Evolutionary conservation across 2,113 vertebrate species (phyloP).

Genomic region (Hiodon alosoides): DNA sequence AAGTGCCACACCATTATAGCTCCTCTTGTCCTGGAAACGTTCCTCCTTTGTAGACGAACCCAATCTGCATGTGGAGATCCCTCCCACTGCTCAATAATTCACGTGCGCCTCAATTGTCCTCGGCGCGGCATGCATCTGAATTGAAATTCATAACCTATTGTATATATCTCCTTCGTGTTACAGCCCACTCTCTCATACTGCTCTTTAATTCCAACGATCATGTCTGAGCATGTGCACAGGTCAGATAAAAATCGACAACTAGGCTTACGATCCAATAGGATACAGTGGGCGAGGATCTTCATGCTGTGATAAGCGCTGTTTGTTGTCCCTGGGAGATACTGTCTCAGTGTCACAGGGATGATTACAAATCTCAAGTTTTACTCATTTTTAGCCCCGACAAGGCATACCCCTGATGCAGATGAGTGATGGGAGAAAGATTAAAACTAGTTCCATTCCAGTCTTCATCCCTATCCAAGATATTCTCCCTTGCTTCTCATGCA

Average conservation of each 20-base stretch:
- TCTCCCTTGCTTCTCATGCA: background rate
- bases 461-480: constrained; percentile 5
- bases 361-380: constrained; percentile 1
- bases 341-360: background rate
- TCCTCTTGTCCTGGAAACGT: constrained; percentile 26
- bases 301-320: background rate
- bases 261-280: background rate
- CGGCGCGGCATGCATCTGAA: constrained; percentile 46
- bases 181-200: background rate
- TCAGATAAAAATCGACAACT: constrained; percentile 4
- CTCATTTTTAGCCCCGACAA: constrained; percentile 1
- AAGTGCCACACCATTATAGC: background rate
- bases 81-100: constrained; percentile 53
- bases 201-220: background rate
- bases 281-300: background rate
- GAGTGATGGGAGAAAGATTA: too few species aligned
- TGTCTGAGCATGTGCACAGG: background rate
- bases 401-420: background rate
- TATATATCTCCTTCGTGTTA: constrained; percentile 2
- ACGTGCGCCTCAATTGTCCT: constrained; percentile 49
- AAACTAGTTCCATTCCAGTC: background rate
- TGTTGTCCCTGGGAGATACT: constrained; percentile 1
- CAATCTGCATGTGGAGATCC: constrained; percentile 50
- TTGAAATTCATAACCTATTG: constrained; percentile 31
- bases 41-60: constrained; percentile 37